phyloP scores from a whole-genome alignment of 2,888 invertebrate species.

The Gordius sp. region DNA sequence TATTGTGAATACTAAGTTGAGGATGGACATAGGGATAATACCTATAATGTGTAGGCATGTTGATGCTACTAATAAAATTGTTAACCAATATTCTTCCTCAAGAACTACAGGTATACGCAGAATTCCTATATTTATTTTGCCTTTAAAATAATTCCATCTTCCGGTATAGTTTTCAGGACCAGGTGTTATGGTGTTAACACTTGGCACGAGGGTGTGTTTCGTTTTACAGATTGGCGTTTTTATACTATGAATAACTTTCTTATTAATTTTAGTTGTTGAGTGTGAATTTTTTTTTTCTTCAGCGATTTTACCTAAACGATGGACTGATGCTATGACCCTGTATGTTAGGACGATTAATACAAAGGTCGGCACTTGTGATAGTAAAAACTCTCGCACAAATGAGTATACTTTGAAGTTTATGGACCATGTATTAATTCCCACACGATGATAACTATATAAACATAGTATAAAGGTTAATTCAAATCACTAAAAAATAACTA shows the following conservation, averaged over 20 bases:
- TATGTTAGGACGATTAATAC: background rate
- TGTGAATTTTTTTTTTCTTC: background rate
- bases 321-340: background rate
- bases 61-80: background rate
- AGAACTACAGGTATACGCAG: background rate
- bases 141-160: no score
- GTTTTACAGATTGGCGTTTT: no score
- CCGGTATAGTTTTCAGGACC: background rate
- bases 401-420: background rate
- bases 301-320: background rate
- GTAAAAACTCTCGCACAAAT: background rate
- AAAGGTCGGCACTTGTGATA: background rate
- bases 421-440: background rate
- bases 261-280: background rate
- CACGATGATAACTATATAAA: background rate
- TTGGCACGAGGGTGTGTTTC: background rate
- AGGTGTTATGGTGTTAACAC: background rate
- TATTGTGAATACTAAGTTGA: background rate
- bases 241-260: no score
- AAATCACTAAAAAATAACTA: no score
- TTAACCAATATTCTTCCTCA: constrained; percentile 8
- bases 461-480: no score
- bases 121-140: no score
- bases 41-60: background rate
- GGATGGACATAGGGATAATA: background rate